These are phyloP conservation scores for Pseudoips prasinana DNA, from an alignment of 2,888 invertebrate species.

Conservation along the genomic window DNA sequence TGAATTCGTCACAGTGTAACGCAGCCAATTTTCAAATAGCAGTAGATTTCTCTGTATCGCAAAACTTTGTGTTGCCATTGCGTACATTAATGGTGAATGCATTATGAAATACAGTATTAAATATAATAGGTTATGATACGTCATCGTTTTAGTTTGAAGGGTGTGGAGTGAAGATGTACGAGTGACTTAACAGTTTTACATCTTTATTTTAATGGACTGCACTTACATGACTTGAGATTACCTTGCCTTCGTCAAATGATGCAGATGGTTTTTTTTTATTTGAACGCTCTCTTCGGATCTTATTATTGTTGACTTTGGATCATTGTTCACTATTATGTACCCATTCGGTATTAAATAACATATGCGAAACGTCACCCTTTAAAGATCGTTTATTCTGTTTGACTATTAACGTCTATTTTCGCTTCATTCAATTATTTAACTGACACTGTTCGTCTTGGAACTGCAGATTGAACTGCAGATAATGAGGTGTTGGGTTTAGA, in stretches of 20 bases:
- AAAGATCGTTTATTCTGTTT: background rate
- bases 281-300: conserved; percentile 19
- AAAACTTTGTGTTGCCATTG: conserved; percentile 44
- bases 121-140: conserved; percentile 44
- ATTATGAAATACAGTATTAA: conserved; percentile 51
- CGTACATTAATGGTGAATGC: conserved; percentile 47
- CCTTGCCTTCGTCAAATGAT: conserved; percentile 25
- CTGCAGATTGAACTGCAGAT: too few species aligned
- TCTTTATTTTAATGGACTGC: conserved; percentile 38
- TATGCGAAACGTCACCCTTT: conserved; percentile 7
- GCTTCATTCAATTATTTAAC: too few species aligned
- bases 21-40: conserved; percentile 46
- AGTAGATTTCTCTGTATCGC: conserved; percentile 39
- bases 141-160: conserved; percentile 41
- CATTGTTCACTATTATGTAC: conserved; percentile 20
- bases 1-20: conserved; percentile 59
- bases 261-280: conserved; percentile 31
- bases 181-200: conserved; percentile 46
- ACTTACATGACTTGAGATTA: conserved; percentile 25
- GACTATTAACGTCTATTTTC: too few species aligned
- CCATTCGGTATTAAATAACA: conserved; percentile 15
- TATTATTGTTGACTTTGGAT: conserved; percentile 26
- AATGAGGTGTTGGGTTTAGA: too few species aligned
- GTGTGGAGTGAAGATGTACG: conserved; percentile 29
- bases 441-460: too few species aligned